Evolutionary conservation across 2,888 invertebrate species (phyloP).

Genomic region (Eristalis arbustorum): DNA sequence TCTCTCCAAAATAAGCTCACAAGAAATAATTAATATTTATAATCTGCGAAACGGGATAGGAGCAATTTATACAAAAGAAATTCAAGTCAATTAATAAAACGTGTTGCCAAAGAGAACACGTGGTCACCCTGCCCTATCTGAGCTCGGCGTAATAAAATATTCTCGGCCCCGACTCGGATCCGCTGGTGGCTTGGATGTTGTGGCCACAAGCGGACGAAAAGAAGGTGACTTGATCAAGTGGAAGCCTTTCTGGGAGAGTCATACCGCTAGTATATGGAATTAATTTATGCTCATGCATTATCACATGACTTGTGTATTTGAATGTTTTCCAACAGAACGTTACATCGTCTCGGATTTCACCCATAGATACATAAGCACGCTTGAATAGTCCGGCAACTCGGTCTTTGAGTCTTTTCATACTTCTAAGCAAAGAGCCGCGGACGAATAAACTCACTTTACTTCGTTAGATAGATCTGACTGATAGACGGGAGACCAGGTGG

Average conservation of each 20-base stretch:
- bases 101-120: constrained; percentile 36
- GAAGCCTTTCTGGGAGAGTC: background rate
- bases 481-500: background rate
- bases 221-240: background rate
- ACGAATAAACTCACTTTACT: background rate
- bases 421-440: background rate
- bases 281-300: constrained; percentile 21
- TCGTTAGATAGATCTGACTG: background rate
- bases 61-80: constrained; percentile 35
- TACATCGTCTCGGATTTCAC: background rate
- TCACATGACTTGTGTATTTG: constrained; percentile 28
- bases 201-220: background rate
- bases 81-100: constrained; percentile 49
- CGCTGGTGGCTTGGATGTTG: background rate
- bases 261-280: background rate
- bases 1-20: background rate
- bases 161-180: background rate
- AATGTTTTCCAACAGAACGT: background rate
- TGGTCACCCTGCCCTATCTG: background rate
- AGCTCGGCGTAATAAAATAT: constrained; percentile 22
- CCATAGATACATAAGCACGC: background rate
- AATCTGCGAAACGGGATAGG: constrained; percentile 33
- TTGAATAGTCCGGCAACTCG: background rate
- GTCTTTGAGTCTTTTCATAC: background rate
- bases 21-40: constrained; percentile 30